A percentile compares a stretch with the other conserved stretches of the same genome.
These are phyloP conservation scores for Arctocebus calabarensis DNA, from an alignment of 2,797 vertebrate genomes.

Conservation along the genomic window DNA sequence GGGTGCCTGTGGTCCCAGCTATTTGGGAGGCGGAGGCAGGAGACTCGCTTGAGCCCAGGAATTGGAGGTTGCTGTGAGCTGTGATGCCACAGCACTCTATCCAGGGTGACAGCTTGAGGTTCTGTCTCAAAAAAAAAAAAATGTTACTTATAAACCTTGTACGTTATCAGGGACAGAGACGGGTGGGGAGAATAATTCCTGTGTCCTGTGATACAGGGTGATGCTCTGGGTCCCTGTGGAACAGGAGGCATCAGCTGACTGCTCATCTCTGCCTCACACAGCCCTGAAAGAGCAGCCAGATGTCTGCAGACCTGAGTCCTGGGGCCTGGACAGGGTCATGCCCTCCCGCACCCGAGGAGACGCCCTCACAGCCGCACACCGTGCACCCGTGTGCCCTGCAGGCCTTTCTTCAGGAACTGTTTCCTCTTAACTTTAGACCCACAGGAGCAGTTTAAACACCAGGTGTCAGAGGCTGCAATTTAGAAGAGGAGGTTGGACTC, in stretches of 20 bases:
- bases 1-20: too few species aligned
- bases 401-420: neutral
- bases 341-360: neutral
- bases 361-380: neutral
- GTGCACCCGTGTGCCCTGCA: neutral
- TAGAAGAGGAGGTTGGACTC: constrained; percentile 26
- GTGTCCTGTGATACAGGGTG: too few species aligned
- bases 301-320: neutral
- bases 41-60: too few species aligned
- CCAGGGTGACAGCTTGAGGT: too few species aligned
- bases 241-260: neutral
- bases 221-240: neutral
- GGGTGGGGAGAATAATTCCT: neutral
- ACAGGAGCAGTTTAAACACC: constrained; percentile 14
- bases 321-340: neutral
- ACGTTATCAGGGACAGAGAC: neutral
- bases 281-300: neutral
- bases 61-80: too few species aligned
- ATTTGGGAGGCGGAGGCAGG: too few species aligned
- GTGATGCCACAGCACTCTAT: too few species aligned
- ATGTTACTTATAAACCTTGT: neutral
- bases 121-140: too few species aligned
- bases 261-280: neutral
- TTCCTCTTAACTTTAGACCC: constrained; percentile 58
- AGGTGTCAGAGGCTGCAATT: constrained; percentile 39